Base-by-base conservation (phyloP, 1,140 invertebrate species). In the Telenomus remus region DNA sequence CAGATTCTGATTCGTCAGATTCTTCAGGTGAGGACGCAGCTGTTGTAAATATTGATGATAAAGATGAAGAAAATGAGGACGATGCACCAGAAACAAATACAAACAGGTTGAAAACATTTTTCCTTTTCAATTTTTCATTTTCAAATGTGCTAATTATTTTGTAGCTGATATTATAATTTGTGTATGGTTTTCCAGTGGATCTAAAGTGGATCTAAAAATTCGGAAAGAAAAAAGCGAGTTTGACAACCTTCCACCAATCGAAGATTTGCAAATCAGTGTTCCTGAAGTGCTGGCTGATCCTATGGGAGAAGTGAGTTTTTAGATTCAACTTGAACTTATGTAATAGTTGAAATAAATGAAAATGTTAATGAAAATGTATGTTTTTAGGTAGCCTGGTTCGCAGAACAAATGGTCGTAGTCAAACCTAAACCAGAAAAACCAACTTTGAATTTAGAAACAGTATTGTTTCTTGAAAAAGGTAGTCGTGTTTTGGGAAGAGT, bases 391-490 rank as follows among this genome's bases (percentile, higher is more conserved):
- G 81, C 82, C 33, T 86, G 86, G 81, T 82, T 83, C 47, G 87
- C 84, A 8, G 84, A 87, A 54, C 80, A 85, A 78, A 79, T 87
- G 71, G 85, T 88, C 13, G 72, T 88, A 42, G 82, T 88, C 1
- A 65, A 63, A 44, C 86, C 87, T 49, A 84, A 80, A 54, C 49
- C 82, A 47, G 90, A 90, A 51, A 92, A 91, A 35, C 93, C 94
- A 53, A 91, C 94, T 0, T 89, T 97, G 43, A 92, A 97, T 89
- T 84, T 97, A 53, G 95, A 97, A 55, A 94, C 94, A 4, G 90
- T 97, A 15, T 85, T 97, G 16, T 97, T 97, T 83, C 72, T 95
- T 42, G 92, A 95, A 7, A 89, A 91, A 81, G 94, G 94, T 11
- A 88, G 91, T 44, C 90, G 91, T 71, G 89, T 93, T 1, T 84